These are phyloP conservation scores for Tympanoctomys barrerae DNA, from an alignment of 2,797 vertebrate genomes.

Conservation along the genomic window DNA sequence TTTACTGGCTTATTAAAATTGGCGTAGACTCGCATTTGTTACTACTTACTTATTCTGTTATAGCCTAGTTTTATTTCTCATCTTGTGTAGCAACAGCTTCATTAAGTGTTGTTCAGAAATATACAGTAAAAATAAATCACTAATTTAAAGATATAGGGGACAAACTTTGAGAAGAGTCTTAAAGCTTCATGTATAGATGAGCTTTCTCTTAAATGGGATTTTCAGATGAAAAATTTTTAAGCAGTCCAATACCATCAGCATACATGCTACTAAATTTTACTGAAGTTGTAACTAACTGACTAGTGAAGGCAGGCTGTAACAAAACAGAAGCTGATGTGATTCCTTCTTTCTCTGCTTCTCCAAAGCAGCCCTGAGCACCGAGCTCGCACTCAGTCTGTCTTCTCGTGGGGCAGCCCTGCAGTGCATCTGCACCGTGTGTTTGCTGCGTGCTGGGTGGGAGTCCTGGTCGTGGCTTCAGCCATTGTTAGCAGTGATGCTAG, in stretches of 20 bases:
- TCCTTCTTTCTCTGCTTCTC: constrained; percentile 13
- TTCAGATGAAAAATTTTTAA: constrained; percentile 48
- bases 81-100: constrained; percentile 59
- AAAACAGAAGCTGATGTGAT: neutral
- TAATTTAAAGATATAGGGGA: constrained; percentile 22
- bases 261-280: neutral
- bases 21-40: constrained; percentile 38
- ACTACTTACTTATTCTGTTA: constrained; percentile 61
- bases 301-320: neutral
- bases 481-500: constrained; percentile 86
- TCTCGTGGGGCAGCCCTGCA: neutral
- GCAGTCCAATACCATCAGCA: neutral
- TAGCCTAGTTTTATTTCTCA: constrained; percentile 62
- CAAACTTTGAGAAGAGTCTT: neutral
- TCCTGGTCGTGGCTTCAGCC: constrained; percentile 88
- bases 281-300: constrained; percentile 12
- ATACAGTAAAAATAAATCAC: constrained; percentile 59
- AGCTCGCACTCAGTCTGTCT: neutral
- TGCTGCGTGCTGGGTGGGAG: constrained; percentile 84
- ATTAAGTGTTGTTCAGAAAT: constrained; percentile 55
- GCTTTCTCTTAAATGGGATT: neutral
- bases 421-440: constrained; percentile 70
- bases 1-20: constrained; percentile 43
- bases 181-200: neutral
- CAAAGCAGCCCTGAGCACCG: neutral